Percentiles rank a stretch among this genome's conserved stretches.
These are phyloP conservation scores for Spermophilus dauricus DNA, from an alignment of 2,113 vertebrate genomes.

Conservation along the genomic window DNA sequence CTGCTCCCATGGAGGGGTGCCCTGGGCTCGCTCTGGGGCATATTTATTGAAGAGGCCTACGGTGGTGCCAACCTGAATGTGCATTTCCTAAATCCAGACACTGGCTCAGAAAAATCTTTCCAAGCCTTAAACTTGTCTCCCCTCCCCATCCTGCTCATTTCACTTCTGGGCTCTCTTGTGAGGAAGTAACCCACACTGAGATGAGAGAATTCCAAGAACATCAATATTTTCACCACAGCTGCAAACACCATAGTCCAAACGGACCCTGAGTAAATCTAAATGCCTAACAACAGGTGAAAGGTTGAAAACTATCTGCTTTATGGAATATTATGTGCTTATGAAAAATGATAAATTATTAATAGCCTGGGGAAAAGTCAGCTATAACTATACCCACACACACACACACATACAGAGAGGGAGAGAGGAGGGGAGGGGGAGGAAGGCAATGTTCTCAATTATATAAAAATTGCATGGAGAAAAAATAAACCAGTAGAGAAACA, in stretches of 20 bases:
- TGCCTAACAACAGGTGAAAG: not conserved
- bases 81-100: not conserved
- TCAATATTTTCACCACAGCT: not conserved
- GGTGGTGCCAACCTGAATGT: not conserved
- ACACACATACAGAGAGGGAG: too few relatives aligned
- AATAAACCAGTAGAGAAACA: slow-evolving; percentile 60
- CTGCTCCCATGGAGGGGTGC: not conserved
- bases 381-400: not conserved
- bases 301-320: not conserved
- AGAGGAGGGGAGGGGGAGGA: too few relatives aligned
- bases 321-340: slow-evolving; percentile 18
- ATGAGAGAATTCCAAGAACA: not conserved
- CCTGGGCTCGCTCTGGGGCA: not conserved
- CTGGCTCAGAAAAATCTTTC: not conserved
- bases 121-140: not conserved
- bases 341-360: slow-evolving; percentile 57
- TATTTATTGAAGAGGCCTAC: not conserved
- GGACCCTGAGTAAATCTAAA: not conserved
- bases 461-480: slow-evolving; percentile 11
- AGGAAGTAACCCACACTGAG: not conserved
- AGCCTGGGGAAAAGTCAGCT: not conserved
- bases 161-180: not conserved
- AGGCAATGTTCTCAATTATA: not conserved
- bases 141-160: not conserved
- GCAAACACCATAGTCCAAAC: not conserved